These are phyloP conservation scores for Mionectes olivaceus DNA, from an alignment of 2,797 vertebrate species.

Conservation along the genomic window DNA sequence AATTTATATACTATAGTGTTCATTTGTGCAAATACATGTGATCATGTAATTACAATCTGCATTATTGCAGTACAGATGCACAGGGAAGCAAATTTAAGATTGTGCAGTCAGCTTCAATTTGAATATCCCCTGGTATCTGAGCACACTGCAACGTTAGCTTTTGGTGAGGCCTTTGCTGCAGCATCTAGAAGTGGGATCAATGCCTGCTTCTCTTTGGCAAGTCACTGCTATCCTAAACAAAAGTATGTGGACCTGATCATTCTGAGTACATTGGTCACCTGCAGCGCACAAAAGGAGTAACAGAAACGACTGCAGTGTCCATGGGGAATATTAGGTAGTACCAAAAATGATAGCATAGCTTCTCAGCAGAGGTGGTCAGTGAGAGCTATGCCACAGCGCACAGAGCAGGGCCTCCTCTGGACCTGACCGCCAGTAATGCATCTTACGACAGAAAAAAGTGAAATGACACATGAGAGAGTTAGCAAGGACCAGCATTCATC, in stretches of 20 bases:
- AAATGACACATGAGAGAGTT: neutral
- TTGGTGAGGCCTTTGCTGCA: neutral
- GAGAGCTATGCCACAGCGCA: neutral
- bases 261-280: neutral
- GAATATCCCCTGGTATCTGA: neutral
- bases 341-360: neutral
- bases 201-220: neutral
- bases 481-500: neutral
- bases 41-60: constrained; percentile 27
- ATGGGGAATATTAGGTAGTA: neutral
- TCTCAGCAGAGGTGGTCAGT: neutral
- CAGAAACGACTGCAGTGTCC: neutral
- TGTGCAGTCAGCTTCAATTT: constrained; percentile 45
- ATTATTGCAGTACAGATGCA: neutral
- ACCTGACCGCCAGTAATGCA: neutral
- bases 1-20: neutral
- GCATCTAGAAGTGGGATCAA: neutral
- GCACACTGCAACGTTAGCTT: neutral
- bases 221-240: neutral
- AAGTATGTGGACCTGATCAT: neutral
- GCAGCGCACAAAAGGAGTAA: neutral
- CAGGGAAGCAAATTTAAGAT: constrained; percentile 9
- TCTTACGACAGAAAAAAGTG: neutral
- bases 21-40: constrained; percentile 23
- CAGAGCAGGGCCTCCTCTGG: neutral